A percentile compares a stretch with the other conserved stretches of the same genome.
Conservation (phyloP, 2,888 invertebrate genomes). For the Agapostemon virescens region DNA sequence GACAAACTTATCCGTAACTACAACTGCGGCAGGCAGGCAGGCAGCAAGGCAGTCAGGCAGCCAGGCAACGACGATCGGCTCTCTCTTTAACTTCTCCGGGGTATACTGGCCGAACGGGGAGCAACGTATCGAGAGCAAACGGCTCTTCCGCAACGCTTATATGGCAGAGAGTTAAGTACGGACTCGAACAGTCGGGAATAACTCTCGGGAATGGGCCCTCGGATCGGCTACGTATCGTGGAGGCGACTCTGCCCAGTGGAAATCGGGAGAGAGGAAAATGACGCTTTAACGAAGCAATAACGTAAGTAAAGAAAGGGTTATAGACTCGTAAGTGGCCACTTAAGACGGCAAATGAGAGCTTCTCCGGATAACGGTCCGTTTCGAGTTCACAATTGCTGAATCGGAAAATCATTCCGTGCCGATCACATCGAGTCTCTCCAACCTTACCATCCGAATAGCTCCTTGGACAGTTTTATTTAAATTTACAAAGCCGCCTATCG, state of each 20-base stretch:
- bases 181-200: constrained; percentile 50
- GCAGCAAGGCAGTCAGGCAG: not conserved
- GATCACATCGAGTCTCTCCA: not conserved
- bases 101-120: constrained; percentile 30
- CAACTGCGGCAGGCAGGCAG: constrained; percentile 21
- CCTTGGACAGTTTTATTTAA: not conserved
- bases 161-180: constrained; percentile 62
- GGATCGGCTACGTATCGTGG: constrained; percentile 28
- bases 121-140: constrained; percentile 66
- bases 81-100: constrained; percentile 48
- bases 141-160: constrained; percentile 67
- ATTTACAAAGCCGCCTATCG: not conserved
- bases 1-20: constrained; percentile 65
- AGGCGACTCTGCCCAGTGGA: constrained; percentile 42
- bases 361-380: constrained; percentile 40
- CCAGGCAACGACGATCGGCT: constrained; percentile 42
- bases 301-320: constrained; percentile 65
- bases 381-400: constrained; percentile 46
- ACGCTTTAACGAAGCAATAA: constrained; percentile 69
- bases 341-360: constrained; percentile 59
- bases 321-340: constrained; percentile 62
- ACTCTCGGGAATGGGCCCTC: constrained; percentile 52
- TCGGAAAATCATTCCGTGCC: constrained; percentile 31
- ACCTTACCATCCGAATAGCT: not conserved
- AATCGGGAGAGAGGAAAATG: constrained; percentile 63